phyloP scores from a whole-genome alignment of 2,888 invertebrate species.

The Endotricha flammealis region DNA sequence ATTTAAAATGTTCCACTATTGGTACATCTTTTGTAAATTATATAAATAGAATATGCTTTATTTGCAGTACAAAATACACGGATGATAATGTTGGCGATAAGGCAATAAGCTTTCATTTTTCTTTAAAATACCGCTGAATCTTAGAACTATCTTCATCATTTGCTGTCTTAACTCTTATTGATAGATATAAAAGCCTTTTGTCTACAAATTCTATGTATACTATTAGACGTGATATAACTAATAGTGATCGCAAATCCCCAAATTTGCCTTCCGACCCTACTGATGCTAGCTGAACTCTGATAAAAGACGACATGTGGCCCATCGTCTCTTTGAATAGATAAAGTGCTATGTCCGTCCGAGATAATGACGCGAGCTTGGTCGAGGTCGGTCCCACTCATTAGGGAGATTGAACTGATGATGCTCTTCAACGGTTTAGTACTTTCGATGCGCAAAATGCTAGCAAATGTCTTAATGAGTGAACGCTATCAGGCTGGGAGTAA shows the following conservation, averaged over 20 bases:
- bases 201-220: too few species aligned
- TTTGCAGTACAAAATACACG: conserved; percentile 21
- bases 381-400: conserved; percentile 39
- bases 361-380: conserved; percentile 39
- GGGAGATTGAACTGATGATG: conserved; percentile 31
- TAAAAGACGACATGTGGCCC: conserved; percentile 36
- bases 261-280: conserved; percentile 11
- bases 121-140: conserved; percentile 9
- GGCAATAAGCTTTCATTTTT: conserved; percentile 6
- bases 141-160: conserved; percentile 5
- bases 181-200: too few species aligned
- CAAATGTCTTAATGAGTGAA: conserved; percentile 9
- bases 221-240: too few species aligned
- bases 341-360: conserved; percentile 30
- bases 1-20: too few species aligned
- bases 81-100: too few species aligned
- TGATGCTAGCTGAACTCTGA: conserved; percentile 16
- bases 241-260: conserved; percentile 9
- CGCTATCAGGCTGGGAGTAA: too few species aligned
- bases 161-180: too few species aligned
- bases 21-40: too few species aligned
- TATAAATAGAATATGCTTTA: conserved; percentile 46
- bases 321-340: conserved; percentile 40
- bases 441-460: conserved; percentile 8
- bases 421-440: conserved; percentile 16